Base-by-base conservation (phyloP, 2,113 vertebrate genomes). In the Origma solitaria region DNA sequence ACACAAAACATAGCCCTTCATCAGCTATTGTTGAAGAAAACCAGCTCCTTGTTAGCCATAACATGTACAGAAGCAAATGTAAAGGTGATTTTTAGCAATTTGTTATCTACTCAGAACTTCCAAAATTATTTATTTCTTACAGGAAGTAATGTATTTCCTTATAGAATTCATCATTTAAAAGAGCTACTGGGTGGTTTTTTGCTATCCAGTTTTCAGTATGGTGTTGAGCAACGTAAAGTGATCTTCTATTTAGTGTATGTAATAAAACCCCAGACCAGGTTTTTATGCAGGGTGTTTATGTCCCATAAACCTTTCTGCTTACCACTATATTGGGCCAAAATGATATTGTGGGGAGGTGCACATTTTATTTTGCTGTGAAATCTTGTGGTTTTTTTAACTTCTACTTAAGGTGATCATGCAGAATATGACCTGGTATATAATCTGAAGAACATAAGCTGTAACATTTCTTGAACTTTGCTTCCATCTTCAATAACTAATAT, bases 171-270 rank as follows among this genome's bases (percentile, higher is more conserved):
- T 42, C 0, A 65, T 45, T 45, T 58, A 30, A 17, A 60, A 69
- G 30, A 42, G 30, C 2, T 22, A 24, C 17, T 24, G 3, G 31
- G 3, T 64, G 25, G 4, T 44, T 68, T 72, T 37, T 64, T 12
- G 24, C 22, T 51, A 11, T 24, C 7, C 13, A 51, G 16, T 38
- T 69, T 73, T 82, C 17, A 42, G 5, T 16, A 7, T 40, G 8
- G 10, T 17, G 5, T n/a, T 60, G 15, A 51, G 17, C 25, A 61
- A 28, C 0, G 1, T 30, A 21, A 60, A 61, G 6, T n/a, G 6
- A 6, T 54, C 35, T 38, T 23, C 11, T 62, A 40, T 58, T 84
- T 51, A 56, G 30, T 37, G 4, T 28, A 15, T 28, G 13, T 54
- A 64, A 50, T 68, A 90, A 64, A 88, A 8, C 1, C 5, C 15